A percentile compares a stretch with the other conserved stretches of the same genome.
Evolutionary conservation across 2,113 vertebrate species (phyloP).

Genomic region (Odobenus rosmarus): DNA sequence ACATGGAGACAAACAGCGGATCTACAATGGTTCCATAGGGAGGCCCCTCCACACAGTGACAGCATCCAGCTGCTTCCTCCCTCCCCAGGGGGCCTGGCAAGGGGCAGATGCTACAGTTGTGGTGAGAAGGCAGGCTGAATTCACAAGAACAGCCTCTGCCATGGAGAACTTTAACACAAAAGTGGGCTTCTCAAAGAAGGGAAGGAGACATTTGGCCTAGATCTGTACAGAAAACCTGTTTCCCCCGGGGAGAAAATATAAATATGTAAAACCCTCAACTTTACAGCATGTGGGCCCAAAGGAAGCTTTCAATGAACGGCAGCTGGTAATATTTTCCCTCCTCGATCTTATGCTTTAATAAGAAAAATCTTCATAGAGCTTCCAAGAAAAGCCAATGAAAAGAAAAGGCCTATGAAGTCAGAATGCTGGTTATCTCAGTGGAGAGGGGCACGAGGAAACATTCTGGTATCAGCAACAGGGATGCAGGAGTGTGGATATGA

Average conservation of each 20-base stretch:
- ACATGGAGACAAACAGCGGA: not conserved
- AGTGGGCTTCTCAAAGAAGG: not conserved
- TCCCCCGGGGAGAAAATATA: not conserved
- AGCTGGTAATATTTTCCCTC: not conserved
- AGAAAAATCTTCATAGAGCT: not conserved
- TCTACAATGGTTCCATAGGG: not conserved
- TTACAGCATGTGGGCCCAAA: not conserved
- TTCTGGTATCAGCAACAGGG: accelerated
- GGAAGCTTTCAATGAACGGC: not conserved
- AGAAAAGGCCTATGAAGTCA: not conserved
- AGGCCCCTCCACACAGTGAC: not conserved
- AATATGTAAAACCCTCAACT: not conserved
- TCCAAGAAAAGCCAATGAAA: not conserved
- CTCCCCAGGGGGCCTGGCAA: not conserved
- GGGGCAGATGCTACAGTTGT: not conserved
- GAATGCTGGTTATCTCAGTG: accelerated
- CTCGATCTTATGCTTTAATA: not conserved
- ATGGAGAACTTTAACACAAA: not conserved
- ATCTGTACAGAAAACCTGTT: not conserved
- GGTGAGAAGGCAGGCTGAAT: not conserved
- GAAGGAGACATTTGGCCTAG: not conserved
- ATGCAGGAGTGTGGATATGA: accelerated
- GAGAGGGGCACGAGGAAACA: too few relatives aligned
- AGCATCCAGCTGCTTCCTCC: constrained; percentile 41
- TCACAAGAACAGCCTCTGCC: not conserved